phyloP scores from a whole-genome alignment of 2,888 invertebrate genomes.

The Merodon equestris region DNA sequence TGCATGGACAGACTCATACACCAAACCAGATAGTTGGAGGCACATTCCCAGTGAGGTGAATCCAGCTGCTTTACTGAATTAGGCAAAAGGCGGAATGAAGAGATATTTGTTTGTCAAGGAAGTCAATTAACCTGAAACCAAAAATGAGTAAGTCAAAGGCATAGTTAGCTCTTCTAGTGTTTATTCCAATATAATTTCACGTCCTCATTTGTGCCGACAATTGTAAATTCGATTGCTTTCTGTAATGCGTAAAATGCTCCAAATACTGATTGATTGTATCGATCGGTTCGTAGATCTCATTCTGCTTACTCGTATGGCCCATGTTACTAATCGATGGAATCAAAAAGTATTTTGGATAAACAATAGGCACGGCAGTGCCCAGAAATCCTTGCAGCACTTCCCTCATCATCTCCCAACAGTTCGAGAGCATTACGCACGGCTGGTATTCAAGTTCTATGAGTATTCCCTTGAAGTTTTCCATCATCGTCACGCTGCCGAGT shows the following conservation, averaged over 20 bases:
- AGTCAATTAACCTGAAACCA: no score
- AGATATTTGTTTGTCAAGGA: no score
- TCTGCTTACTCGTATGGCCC: slow-evolving; percentile 76
- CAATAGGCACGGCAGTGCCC: slow-evolving; percentile 86
- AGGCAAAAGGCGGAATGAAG: no score
- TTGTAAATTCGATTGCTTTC: slow-evolving; percentile 83
- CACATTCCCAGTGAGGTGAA: no score
- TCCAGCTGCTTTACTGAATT: no score
- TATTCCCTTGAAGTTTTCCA: slow-evolving; percentile 95
- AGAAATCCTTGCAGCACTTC: slow-evolving; percentile 95
- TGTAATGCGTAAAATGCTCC: slow-evolving; percentile 93
- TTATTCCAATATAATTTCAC: slow-evolving; percentile 39
- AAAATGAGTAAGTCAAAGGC: no score
- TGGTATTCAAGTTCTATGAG: slow-evolving; percentile 96
- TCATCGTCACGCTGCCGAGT: slow-evolving; percentile 94
- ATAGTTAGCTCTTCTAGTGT: no score
- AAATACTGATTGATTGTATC: slow-evolving; percentile 96
- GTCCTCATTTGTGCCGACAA: slow-evolving; percentile 59
- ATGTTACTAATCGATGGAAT: slow-evolving; percentile 75
- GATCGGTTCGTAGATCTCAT: slow-evolving; percentile 88
- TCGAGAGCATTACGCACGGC: slow-evolving; percentile 91
- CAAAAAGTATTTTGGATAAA: slow-evolving; percentile 84
- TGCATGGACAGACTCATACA: no score
- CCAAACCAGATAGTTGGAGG: no score
- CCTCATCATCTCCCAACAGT: slow-evolving; percentile 94